Evolutionary conservation across 2,888 invertebrate genomes (phyloP).

Genomic region (Lochmaea capreae): DNA sequence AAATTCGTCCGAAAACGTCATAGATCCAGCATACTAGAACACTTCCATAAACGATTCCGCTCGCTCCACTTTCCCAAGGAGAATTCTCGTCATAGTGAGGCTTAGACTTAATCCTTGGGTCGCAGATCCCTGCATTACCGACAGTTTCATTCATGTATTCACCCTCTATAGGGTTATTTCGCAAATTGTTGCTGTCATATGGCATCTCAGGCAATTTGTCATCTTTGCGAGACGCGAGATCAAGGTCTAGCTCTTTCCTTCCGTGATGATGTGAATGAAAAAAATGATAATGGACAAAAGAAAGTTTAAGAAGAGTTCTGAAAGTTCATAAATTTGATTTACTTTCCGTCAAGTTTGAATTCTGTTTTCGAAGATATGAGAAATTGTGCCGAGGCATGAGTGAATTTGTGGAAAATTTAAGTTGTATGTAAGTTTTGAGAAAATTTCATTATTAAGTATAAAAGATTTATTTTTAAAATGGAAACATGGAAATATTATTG

Average conservation of each 20-base stretch:
- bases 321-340: slow-evolving; percentile 44
- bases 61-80: slow-evolving; percentile 20
- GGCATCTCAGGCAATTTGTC: slow-evolving; percentile 61
- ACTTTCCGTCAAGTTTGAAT: slow-evolving; percentile 29
- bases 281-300: slow-evolving; percentile 42
- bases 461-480: too few relatives aligned
- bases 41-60: slow-evolving; percentile 30
- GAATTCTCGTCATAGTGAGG: slow-evolving; percentile 53
- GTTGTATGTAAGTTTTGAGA: neutral
- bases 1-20: slow-evolving; percentile 15
- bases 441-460: neutral
- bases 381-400: slow-evolving; percentile 20
- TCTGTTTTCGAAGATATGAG: slow-evolving; percentile 28
- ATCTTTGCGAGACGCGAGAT: slow-evolving; percentile 46
- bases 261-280: slow-evolving; percentile 40
- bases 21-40: slow-evolving; percentile 18
- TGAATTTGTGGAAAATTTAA: slow-evolving; percentile 7
- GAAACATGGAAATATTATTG: too few relatives aligned
- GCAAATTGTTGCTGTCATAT: slow-evolving; percentile 62
- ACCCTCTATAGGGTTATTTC: slow-evolving; percentile 60
- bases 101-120: slow-evolving; percentile 57
- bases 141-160: slow-evolving; percentile 64
- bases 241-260: slow-evolving; percentile 33
- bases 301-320: slow-evolving; percentile 40
- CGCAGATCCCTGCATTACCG: slow-evolving; percentile 58